phyloP scores from a whole-genome alignment of 2,797 vertebrate genomes.

The Dendrocincla fuliginosa region DNA sequence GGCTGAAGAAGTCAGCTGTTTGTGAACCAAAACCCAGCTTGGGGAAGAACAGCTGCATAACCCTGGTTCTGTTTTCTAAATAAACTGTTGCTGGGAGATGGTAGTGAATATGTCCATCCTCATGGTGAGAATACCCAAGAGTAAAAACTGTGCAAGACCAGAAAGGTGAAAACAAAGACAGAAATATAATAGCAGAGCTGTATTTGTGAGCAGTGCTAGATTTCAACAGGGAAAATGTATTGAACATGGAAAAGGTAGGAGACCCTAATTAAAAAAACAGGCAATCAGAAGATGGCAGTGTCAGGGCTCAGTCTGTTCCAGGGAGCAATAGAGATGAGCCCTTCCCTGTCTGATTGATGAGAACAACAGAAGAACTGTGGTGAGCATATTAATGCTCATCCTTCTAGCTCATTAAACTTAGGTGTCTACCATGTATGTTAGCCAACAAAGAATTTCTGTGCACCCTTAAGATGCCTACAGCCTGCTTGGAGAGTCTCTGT shows the following conservation, averaged over 20 bases:
- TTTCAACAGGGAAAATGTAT: background rate
- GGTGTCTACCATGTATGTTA: background rate
- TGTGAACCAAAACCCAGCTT: background rate
- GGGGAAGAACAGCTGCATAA: background rate
- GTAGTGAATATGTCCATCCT: background rate
- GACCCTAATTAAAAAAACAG: background rate
- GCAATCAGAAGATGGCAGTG: background rate
- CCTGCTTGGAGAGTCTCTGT: background rate
- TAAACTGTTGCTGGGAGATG: background rate
- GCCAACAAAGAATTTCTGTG: background rate
- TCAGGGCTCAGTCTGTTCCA: background rate
- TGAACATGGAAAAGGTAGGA: background rate
- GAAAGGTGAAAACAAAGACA: background rate
- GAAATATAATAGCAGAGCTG: background rate
- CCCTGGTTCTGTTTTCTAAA: background rate
- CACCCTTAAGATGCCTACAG: background rate
- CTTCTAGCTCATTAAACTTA: background rate
- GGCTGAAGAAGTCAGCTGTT: background rate
- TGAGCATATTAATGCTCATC: conserved; percentile 21
- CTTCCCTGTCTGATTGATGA: background rate
- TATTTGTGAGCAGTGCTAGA: background rate
- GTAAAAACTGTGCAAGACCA: background rate
- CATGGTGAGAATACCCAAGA: background rate
- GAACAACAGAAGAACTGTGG: background rate
- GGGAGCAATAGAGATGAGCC: background rate